These are phyloP conservation scores for Plebejus anna DNA, from an alignment of 2,888 invertebrate species.

Conservation along the genomic window DNA sequence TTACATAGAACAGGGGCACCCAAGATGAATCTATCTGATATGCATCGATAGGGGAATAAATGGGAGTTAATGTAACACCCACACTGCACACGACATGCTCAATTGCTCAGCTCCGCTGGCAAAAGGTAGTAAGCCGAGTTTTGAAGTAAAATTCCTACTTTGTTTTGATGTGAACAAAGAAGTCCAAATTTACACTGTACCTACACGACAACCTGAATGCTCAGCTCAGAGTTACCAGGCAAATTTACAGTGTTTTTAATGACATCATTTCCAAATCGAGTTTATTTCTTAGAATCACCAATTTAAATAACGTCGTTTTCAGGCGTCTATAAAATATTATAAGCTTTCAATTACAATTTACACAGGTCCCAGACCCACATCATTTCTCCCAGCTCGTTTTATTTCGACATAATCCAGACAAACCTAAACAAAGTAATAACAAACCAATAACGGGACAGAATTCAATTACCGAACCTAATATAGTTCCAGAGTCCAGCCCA, in stretches of 20 bases:
- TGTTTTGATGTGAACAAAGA: neutral
- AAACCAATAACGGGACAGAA: constrained; percentile 4
- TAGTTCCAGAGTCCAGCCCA: neutral
- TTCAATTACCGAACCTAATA: constrained; percentile 18
- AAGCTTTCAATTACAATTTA: too few relatives aligned
- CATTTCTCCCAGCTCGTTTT: neutral
- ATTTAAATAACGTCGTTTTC: neutral
- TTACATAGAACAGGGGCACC: constrained; percentile 57
- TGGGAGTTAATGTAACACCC: constrained; percentile 16
- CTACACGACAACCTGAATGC: too few relatives aligned
- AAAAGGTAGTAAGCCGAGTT: neutral
- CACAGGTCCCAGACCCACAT: neutral
- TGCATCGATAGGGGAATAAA: constrained; percentile 31
- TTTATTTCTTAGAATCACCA: neutral
- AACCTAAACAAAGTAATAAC: constrained; percentile 11
- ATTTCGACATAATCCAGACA: neutral
- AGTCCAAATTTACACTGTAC: too few relatives aligned
- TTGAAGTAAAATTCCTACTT: neutral
- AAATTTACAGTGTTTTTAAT: neutral
- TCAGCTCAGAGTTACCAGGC: too few relatives aligned
- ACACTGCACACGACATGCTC: neutral
- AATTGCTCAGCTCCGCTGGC: too few relatives aligned
- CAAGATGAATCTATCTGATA: constrained; percentile 63
- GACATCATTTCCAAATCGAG: neutral
- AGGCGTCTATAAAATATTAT: neutral